Evolutionary conservation across 2,888 invertebrate genomes (phyloP), one percentile per base, ranked within the genome.

Genomic region (Amorpha juglandis): DNA sequence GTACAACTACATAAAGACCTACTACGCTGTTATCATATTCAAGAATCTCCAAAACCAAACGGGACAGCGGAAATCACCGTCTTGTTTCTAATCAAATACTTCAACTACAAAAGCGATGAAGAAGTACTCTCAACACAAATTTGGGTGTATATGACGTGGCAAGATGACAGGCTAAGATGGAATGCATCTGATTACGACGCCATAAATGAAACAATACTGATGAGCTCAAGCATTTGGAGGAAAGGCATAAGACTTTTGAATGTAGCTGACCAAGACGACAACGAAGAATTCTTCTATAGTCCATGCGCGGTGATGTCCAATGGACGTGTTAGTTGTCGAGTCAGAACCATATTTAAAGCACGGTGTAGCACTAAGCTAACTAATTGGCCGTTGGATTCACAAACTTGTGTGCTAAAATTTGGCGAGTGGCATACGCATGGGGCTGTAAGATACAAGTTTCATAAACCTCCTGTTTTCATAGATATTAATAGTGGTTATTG

Each of bases 311-410:
- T 78, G 0, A 0, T 12, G 0, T 64, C 48, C 33, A n/a, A 7
- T 1, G 81, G 79, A 0, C 0, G 1, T 0, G 67, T 77, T 0
- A 0, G 0, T 0, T 78, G 77, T 35, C 0, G 38, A 0, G 63
- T 66, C 4, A 55, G 19, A 47, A 33, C 66, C 1, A 8, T 9
- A 0, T 69, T 69, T 0, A 7, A 52, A 11, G 68, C 68, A 0
- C 64, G 64, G 6, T 81, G 81, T 48, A 55, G 45, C 0, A 58
- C 69, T 0, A 69, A 75, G 27, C n/a, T 78, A 9, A 67, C 19
- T 2, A 67, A 80, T 14, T 81, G 80, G 80, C 81, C 81, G 0
- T 77, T 72, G 45, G 81, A 81, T 27, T 65, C 66, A 0, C 75
- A 78, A 62, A 64, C 67, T 8, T 80, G 81, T 66, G 70, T 63